Conservation (phyloP, 2,888 invertebrate species). For the Clivina fossor region DNA sequence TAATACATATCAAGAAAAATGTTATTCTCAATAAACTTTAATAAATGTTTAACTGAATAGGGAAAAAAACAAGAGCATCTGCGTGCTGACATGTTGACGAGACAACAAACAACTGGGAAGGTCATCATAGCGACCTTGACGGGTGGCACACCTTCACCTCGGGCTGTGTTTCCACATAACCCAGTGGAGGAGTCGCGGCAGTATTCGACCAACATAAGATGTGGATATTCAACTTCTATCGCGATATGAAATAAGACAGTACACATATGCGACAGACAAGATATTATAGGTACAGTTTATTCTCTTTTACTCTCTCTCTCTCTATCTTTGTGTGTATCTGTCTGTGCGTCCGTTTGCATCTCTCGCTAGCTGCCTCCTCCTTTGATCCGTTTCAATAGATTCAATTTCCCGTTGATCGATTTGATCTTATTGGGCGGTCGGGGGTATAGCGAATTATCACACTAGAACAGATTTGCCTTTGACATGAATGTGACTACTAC, state of each 20-base stretch:
- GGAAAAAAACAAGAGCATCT: too few relatives aligned
- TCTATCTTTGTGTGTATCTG: too few relatives aligned
- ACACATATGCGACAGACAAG: too few relatives aligned
- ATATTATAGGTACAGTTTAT: too few relatives aligned
- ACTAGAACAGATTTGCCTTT: slow-evolving; percentile 15
- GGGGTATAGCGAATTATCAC: slow-evolving; percentile 20
- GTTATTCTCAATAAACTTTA: too few relatives aligned
- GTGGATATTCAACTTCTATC: slow-evolving; percentile 22
- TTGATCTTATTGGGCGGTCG: slow-evolving; percentile 24
- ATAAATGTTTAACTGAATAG: too few relatives aligned
- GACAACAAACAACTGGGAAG: too few relatives aligned
- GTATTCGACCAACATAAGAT: slow-evolving; percentile 22
- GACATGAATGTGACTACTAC: neutral
- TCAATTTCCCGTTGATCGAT: slow-evolving; percentile 25
- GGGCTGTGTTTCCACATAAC: neutral
- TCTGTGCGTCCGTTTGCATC: too few relatives aligned
- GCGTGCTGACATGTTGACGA: too few relatives aligned
- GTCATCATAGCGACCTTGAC: slow-evolving; percentile 17
- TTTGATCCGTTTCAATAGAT: slow-evolving; percentile 25
- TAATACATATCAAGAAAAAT: too few relatives aligned
- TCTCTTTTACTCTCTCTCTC: too few relatives aligned
- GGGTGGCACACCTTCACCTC: slow-evolving; percentile 22
- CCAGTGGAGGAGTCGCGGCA: neutral
- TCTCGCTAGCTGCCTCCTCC: slow-evolving; percentile 14
- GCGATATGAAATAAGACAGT: slow-evolving; percentile 27